Evolutionary conservation across 2,113 vertebrate genomes (phyloP).

Genomic region (Xiphophorus couchianus): DNA sequence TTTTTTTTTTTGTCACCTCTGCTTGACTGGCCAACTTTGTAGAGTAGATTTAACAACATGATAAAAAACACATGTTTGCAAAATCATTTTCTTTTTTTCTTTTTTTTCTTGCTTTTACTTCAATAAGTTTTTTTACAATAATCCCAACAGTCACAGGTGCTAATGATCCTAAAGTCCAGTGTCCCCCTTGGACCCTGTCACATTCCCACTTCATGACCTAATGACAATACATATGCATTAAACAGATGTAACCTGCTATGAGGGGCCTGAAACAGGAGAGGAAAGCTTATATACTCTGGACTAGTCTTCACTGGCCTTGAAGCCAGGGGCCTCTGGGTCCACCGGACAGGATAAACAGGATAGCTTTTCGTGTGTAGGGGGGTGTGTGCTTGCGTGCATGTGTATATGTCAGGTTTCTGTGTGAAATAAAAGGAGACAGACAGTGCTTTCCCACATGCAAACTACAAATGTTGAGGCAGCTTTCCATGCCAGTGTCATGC

Average conservation of each 20-base stretch:
- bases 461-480: conserved; percentile 46
- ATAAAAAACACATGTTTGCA: background rate
- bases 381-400: background rate
- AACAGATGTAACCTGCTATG: conserved; percentile 77
- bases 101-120: background rate
- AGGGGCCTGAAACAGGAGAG: conserved; percentile 77
- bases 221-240: conserved; percentile 77
- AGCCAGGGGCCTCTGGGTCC: conserved; percentile 67
- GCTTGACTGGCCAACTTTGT: background rate
- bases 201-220: conserved; percentile 77
- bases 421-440: conserved; percentile 19
- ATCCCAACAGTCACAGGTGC: conserved; percentile 32
- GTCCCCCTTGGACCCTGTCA: conserved; percentile 66
- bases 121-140: conserved; percentile 6
- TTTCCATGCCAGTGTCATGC: conserved; percentile 44
- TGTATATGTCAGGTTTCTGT: conserved; percentile 19
- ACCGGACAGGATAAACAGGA: conserved; percentile 69
- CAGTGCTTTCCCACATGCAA: conserved; percentile 42
- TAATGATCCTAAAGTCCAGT: conserved; percentile 62
- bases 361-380: conserved; percentile 18
- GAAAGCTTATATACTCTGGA: conserved; percentile 62
- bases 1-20: conserved; percentile 8
- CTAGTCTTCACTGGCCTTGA: conserved; percentile 74
- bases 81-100: background rate
- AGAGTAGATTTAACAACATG: background rate